These are phyloP conservation scores for Bos indicus DNA, from an alignment of 2,113 vertebrate genomes.

Conservation along the genomic window DNA sequence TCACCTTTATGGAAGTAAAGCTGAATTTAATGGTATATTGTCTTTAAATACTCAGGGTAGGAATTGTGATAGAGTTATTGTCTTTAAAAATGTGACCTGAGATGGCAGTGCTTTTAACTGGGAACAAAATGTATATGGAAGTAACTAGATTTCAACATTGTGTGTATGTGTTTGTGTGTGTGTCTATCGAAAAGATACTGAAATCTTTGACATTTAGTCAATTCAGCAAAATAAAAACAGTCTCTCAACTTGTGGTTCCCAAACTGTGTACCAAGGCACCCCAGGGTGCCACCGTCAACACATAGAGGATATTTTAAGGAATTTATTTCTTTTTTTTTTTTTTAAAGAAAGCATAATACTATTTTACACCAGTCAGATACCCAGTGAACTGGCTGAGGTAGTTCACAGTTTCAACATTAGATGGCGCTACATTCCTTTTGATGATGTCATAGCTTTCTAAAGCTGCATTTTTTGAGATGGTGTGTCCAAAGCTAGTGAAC, in stretches of 20 bases:
- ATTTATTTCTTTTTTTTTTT: background rate
- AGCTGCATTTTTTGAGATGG: background rate
- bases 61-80: background rate
- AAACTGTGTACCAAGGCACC: slow-evolving; percentile 26
- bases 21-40: background rate
- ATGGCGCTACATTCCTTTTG: slow-evolving; percentile 69
- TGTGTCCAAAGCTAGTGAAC: background rate
- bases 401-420: slow-evolving; percentile 67
- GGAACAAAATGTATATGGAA: background rate
- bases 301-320: background rate
- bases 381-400: background rate
- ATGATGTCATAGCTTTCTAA: slow-evolving; percentile 49
- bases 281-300: background rate
- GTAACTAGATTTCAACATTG: background rate
- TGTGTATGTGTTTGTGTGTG: background rate
- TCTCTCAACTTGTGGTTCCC: background rate
- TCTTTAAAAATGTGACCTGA: background rate
- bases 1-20: background rate
- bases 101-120: background rate
- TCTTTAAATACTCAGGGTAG: background rate
- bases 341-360: background rate
- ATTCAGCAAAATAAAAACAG: background rate
- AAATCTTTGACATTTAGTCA: background rate
- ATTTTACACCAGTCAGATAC: background rate
- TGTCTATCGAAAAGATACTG: background rate